A percentile compares a stretch with the other conserved stretches of the same genome.
These are phyloP conservation scores for Oostethus manadensis DNA, from an alignment of 2,113 vertebrate species.

Conservation along the genomic window DNA sequence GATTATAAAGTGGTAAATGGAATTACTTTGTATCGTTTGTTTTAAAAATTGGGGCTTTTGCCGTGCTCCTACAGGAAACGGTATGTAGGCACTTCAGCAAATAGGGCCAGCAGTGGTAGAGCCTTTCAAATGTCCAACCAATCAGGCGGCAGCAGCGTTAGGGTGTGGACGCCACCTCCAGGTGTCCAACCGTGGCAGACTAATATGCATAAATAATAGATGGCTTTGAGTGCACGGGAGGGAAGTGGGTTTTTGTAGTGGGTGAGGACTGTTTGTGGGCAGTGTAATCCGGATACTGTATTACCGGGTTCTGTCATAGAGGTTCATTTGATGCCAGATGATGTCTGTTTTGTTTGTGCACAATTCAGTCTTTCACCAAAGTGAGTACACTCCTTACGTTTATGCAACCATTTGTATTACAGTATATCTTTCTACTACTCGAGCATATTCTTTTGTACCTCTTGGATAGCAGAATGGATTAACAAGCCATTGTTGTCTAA, in stretches of 20 bases:
- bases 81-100: no score
- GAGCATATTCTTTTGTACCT: no score
- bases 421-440: no score
- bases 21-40: no score
- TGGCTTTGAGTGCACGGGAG: neutral
- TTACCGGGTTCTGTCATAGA: slow-evolving; percentile 36
- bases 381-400: no score
- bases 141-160: neutral
- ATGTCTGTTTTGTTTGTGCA: slow-evolving; percentile 45
- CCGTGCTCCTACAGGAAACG: no score
- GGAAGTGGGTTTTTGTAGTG: neutral
- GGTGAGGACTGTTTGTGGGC: neutral
- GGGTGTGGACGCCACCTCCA: neutral
- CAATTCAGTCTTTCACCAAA: slow-evolving; percentile 9
- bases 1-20: no score
- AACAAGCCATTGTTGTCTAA: no score
- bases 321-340: slow-evolving; percentile 45
- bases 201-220: slow-evolving; percentile 4
- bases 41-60: no score
- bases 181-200: slow-evolving; percentile 1
- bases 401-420: no score
- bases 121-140: neutral
- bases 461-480: no score
- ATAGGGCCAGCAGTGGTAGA: neutral
- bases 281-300: neutral